Base-by-base conservation (phyloP, 2,888 invertebrate species). In the Steromphala cineraria region DNA sequence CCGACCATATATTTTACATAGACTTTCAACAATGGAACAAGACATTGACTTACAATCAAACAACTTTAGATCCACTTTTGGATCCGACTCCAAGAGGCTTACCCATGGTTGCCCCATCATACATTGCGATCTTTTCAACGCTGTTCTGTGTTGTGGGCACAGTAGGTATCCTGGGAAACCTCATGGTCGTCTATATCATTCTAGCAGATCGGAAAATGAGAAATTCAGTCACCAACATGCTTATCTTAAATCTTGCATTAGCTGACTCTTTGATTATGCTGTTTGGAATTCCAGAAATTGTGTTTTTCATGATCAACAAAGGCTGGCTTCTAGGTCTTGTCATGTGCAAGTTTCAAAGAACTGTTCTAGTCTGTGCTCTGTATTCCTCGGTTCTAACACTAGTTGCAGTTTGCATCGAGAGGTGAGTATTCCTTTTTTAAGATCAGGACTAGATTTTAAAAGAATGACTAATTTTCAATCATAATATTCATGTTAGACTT, bases 301-400 rank as follows among this genome's bases (percentile, higher is more conserved):
- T 92, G 17, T 88, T 89, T 82, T 92, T 92, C 80, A 90, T 93
- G 85, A 83, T 91, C 77, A 90, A 92, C 85, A 82, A 86, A 36
- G 92, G 93, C 13, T 93, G 93, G 93, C 85, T 89, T 8, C 85
- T 93, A 21, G 93, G 93, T 1, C 83, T 86, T 67, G 80, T 89
- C 4, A 84, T 93, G 81, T 94, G 94, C 83, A 92, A 93, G 75
- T 82, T 92, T 15, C 88, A 93, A 67, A 85, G 94, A 15, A 93
- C 93, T 79, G 86, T 93, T 2, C 92, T 94, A 77, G 93, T 94
- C 36, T 89, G 92, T 28, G 92, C 93, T 40, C 89, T 94, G 28
- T 94, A 94, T 87, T 91, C 93, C 0, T 94, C 94, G 15, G 94
- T 94, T 17, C 91, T 94, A 83, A 94, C 94, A 0, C 91, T 94